Base-by-base conservation (phyloP, 2,888 invertebrate genomes). In the Ametastegia equiseti region DNA sequence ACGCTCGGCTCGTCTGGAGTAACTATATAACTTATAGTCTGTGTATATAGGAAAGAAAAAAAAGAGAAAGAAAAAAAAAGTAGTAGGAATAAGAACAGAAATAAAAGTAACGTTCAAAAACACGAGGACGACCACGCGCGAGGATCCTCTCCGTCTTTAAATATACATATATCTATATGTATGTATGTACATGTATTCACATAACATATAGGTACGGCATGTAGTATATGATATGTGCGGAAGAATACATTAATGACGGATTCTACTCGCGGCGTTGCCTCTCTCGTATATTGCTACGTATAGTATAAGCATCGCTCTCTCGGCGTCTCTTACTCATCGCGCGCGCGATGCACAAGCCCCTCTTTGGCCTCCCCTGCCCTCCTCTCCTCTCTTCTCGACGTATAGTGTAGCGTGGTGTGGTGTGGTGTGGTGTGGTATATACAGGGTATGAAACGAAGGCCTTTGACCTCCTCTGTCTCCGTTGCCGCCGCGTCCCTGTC, bases 381-480 rank as follows among this genome's bases (percentile, higher is more conserved):
- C 19, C 50, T 65, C 63, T 67, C 13, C 81, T n/a, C n/a, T n/a
- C n/a, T n/a, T n/a, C n/a, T n/a, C n/a, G n/a, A n/a, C n/a, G n/a
- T n/a, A n/a, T n/a, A n/a, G n/a, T n/a, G n/a, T n/a, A n/a, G n/a
- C n/a, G n/a, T n/a, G n/a, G n/a, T n/a, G n/a, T n/a, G 13, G 42
- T 42, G 23, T 42, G 63, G 30, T 11, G 23, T 63, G n/a, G 57
- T 78, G 15, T 79, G 63, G 63, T 83, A 67, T 80, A 85, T 85
- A 84, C 87, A 73, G 50, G 75, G 83, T 83, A 89, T 87, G 86
- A 87, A 88, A 89, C 88, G 85, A 86, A 90, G 90, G 90, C 90
- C 90, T 90, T 90, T 90, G 91, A 90, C 91, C 90, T 89, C 89
- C 87, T 86, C 85, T 82, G 83, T 83, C 82, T 77, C 79, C 78